Conservation (phyloP, 2,888 invertebrate genomes). For the Callyntrura sp. region DNA sequence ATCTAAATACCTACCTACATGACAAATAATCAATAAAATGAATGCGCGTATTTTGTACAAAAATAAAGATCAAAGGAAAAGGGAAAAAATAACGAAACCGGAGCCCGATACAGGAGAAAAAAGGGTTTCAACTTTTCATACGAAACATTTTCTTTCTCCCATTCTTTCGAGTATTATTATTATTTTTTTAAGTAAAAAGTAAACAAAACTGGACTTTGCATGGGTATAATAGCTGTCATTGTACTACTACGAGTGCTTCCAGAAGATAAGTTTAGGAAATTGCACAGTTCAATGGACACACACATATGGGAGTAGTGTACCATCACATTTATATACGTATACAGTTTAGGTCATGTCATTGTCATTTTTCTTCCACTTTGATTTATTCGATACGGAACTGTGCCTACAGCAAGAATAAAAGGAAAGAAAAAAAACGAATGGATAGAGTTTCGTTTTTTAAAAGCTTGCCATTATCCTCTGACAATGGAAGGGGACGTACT, state of each 20-base stretch:
- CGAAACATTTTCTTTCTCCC: conserved; percentile 19
- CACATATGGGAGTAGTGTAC: too few species aligned
- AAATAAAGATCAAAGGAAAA: conserved; percentile 67
- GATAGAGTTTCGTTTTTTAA: conserved; percentile 36
- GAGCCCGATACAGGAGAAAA: conserved; percentile 6
- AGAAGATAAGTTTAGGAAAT: not conserved
- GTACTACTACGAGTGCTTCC: not conserved
- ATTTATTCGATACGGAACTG: conserved; percentile 51
- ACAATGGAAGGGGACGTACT: conserved; percentile 5
- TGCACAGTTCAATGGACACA: not conserved
- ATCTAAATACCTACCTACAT: not conserved
- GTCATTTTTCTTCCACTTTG: conserved; percentile 57
- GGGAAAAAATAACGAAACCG: not conserved
- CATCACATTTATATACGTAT: too few species aligned
- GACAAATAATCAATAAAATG: not conserved
- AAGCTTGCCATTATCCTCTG: conserved; percentile 47
- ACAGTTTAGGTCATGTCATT: conserved; percentile 1
- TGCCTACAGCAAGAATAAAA: not conserved
- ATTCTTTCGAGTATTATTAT: not conserved
- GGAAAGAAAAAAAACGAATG: conserved; percentile 17
- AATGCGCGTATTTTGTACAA: not conserved
- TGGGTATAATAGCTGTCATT: not conserved
- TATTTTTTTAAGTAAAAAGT: conserved; percentile 48
- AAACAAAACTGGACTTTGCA: conserved; percentile 63
- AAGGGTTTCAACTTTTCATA: conserved; percentile 31